Evolutionary conservation across 2,113 vertebrate genomes (phyloP), one percentile per base, ranked within the genome.

Genomic region (Microtus oregoni): DNA sequence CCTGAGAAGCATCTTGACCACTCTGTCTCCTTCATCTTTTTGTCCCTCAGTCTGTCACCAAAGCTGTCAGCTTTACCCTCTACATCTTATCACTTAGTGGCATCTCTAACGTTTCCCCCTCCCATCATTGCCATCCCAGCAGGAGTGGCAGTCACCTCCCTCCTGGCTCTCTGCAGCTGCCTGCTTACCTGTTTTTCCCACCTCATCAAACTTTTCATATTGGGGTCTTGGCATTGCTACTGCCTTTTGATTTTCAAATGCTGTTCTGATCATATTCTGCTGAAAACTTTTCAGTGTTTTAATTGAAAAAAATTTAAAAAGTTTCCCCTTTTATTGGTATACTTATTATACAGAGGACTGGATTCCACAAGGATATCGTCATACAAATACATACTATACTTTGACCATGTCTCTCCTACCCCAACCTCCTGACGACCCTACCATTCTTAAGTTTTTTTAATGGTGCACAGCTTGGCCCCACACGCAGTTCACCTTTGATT

Each of bases 241-340:
- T 32, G 35, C 41, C 4, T 73, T 17, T 55, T 70, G 41, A 22
- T 44, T 82, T 68, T 63, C 50, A 26, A 79, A 90, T 81, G 82
- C 28, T 86, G 41, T 68, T 92, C 32, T 73, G 75, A 88, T 92
- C 28, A 19, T 50, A 70, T 65, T 44, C 13, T 73, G 35, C 50
- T 92, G 52, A 75, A 94, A 90, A 89, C 19, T 50, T 61, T 75
- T 88, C 76, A 50, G 91, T 76, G 94, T 93, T 24, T 90, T 90
- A 76, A 86, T 61, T 22, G 12, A 88, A 92, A 93, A 86, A 76
- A 58, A 20, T 89, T 9, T 78, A 93, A 70, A 92, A 32, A 86
- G 83, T 14, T 30, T 30, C 35, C 44, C 22, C 32, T 11, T 58
- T 58, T 75, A 30, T 41, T 75, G 47, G 50, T 41, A 30, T 88